Evolutionary conservation across 2,797 vertebrate species (phyloP), one percentile per base, ranked within the genome.

Genomic region (Anguilla anguilla): DNA sequence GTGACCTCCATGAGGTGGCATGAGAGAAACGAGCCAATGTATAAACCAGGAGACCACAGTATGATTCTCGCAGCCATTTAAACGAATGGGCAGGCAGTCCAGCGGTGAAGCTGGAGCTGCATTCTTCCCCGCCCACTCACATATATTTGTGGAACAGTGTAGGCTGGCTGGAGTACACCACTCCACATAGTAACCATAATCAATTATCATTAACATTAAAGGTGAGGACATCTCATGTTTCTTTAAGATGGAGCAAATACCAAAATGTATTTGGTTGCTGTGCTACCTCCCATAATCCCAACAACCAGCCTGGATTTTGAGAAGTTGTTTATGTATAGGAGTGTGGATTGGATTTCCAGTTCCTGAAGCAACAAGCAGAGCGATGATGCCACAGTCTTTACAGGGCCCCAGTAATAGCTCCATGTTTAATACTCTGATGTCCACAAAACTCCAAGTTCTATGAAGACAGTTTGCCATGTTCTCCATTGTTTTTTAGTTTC

Each of bases 141-240:
- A 22, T 64, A 25, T 83, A 87, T 83, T 46, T 64, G 79, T 77
- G 55, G 86, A 87, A 79, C 86, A 87, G 39, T 64, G 77, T 79
- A 35, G 86, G 69, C 25, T 81, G 53, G 53, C 13, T 59, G n/a
- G 22, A 86, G 9, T 64, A 7, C 57, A 25, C 84, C 39, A 55
- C 22, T 82, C 51, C 22, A 82, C 79, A 49, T 82, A 22, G 79
- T 82, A 82, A n/a, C 79, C 43, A 82, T 51, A 82, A 82, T 82
- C 79, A 82, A 82, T 82, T 82, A 51, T n/a, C 22, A 51, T 82
- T n/a, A 51, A n/a, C 46, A 51, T 7, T 25, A 46, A n/a, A 51
- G 79, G 43, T 82, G 19, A 82, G 79, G 22, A 82, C 15, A 22
- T 2, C 6, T 9, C 22, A 79, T 39, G 3, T 43, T 46, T 46